Conservation (phyloP, 2,113 vertebrate genomes). For the Podarcis cretensis region DNA sequence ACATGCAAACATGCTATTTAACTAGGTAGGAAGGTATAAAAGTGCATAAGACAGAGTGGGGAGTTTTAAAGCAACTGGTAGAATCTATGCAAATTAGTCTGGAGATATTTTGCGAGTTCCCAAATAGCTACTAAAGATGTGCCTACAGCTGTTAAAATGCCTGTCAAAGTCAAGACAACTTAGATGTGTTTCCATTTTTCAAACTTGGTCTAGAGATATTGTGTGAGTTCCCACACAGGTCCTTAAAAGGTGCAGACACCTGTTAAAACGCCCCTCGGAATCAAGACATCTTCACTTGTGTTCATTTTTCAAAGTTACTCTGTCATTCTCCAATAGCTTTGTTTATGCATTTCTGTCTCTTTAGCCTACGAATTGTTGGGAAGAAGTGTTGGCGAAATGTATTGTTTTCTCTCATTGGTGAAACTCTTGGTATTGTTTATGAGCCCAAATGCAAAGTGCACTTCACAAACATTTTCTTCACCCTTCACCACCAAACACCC, state of each 20-base stretch:
- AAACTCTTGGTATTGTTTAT: no score
- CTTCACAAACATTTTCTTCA: not conserved
- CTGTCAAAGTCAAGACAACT: not conserved
- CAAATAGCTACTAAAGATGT: not conserved
- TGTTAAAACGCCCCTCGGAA: not conserved
- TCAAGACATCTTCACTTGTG: not conserved
- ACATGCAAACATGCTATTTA: not conserved
- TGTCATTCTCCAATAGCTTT: not conserved
- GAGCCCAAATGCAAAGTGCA: not conserved
- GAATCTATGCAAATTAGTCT: not conserved
- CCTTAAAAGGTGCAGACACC: not conserved
- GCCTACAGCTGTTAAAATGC: not conserved
- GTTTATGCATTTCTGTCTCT: not conserved
- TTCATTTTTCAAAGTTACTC: not conserved
- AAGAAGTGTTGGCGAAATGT: no score
- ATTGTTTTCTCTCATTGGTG: not conserved
- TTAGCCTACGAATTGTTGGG: not conserved
- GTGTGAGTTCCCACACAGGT: not conserved
- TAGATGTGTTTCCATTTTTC: not conserved
- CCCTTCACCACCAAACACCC: no score
- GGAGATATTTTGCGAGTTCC: not conserved
- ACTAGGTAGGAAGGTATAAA: not conserved
- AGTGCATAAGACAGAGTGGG: not conserved
- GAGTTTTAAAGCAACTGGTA: not conserved
- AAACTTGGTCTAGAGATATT: not conserved